These are phyloP conservation scores for Montipora cactus DNA, from an alignment of 64 coral and sea anemone species.

Conservation along the genomic window DNA sequence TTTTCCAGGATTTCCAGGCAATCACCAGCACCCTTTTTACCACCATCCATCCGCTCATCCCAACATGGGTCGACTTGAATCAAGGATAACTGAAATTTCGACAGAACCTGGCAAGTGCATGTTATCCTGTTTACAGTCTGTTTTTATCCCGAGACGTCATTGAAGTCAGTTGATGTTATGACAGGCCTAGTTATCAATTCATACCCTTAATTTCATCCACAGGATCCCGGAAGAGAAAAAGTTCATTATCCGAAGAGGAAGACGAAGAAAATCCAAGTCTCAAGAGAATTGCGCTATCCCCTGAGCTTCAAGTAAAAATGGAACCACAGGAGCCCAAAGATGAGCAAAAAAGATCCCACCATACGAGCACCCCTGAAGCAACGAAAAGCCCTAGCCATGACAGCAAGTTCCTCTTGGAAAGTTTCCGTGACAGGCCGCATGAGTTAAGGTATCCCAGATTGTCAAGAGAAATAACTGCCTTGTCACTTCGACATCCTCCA, in stretches of 20 bases:
- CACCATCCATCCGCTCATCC: neutral
- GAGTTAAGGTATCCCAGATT: conserved; percentile 25
- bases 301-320: conserved; percentile 50
- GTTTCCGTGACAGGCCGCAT: neutral
- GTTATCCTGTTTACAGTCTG: neutral
- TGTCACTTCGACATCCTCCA: conserved; percentile 26
- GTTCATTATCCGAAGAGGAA: conserved; percentile 31
- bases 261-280: conserved; percentile 27
- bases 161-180: neutral
- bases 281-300: conserved; percentile 50
- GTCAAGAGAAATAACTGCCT: conserved; percentile 15
- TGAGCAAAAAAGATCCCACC: neutral
- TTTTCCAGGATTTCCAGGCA: conserved; percentile 41
- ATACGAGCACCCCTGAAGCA: neutral
- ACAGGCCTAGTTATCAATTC: neutral
- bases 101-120: neutral
- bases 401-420: conserved; percentile 29
- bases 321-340: conserved; percentile 26
- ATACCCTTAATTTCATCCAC: neutral
- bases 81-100: conserved; percentile 21
- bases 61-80: neutral
- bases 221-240: conserved; percentile 41
- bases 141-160: neutral
- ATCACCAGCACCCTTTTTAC: conserved; percentile 37
- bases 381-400: conserved; percentile 23